These are phyloP conservation scores for Bibio marci DNA, from an alignment of 2,888 invertebrate genomes.

Conservation along the genomic window DNA sequence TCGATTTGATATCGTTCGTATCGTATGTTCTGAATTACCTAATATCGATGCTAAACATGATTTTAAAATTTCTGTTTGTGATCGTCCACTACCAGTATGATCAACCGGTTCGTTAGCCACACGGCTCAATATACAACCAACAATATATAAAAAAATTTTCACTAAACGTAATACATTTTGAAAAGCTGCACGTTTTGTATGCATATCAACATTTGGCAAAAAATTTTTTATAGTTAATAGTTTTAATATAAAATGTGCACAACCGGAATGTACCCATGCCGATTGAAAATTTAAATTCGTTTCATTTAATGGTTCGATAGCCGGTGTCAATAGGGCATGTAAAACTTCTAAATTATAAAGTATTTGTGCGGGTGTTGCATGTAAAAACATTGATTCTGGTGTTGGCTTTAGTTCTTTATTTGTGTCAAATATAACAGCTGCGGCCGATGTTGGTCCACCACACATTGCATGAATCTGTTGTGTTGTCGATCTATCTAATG, in stretches of 20 bases:
- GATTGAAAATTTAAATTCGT: conserved; percentile 39
- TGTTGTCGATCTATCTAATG: conserved; percentile 31
- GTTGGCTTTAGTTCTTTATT: conserved; percentile 15
- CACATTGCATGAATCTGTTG: conserved; percentile 26
- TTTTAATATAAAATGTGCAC: conserved; percentile 49
- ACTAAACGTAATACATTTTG: conserved; percentile 74
- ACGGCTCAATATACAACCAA: conserved; percentile 60
- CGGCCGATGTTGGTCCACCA: conserved; percentile 4
- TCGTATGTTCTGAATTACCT: conserved; percentile 71
- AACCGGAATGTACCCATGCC: conserved; percentile 40
- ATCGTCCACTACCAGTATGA: conserved; percentile 27
- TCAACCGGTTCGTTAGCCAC: conserved; percentile 36
- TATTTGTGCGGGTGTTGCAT: conserved; percentile 54
- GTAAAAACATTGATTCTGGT: conserved; percentile 49
- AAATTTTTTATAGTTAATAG: conserved; percentile 76
- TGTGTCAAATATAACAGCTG: background rate
- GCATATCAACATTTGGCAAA: conserved; percentile 58
- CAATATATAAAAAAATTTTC: conserved; percentile 73
- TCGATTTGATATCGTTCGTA: conserved; percentile 68
- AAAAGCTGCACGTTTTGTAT: conserved; percentile 64
- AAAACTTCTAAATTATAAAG: conserved; percentile 64
- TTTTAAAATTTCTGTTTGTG: conserved; percentile 45
- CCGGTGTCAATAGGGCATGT: conserved; percentile 85
- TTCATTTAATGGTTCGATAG: conserved; percentile 61
- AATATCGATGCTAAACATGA: conserved; percentile 64